Evolutionary conservation across 2,797 vertebrate species (phyloP).

Genomic region (Hoplostethus atlanticus): DNA sequence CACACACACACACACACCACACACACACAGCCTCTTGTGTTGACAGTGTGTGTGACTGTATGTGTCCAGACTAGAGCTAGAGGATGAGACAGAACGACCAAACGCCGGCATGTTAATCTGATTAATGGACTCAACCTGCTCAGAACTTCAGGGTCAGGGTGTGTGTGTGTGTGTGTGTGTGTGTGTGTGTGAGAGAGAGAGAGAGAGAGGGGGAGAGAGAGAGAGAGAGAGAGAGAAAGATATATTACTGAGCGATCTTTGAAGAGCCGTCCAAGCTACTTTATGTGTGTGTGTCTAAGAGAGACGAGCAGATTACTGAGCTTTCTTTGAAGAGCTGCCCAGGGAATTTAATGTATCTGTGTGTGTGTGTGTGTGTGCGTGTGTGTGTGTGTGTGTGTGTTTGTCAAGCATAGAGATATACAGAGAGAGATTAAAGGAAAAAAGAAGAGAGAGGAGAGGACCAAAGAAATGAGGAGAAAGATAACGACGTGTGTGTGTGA

Average conservation of each 20-base stretch:
- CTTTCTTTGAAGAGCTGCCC: conserved; percentile 24
- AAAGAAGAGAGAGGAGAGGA: not conserved
- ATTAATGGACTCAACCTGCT: too few species aligned
- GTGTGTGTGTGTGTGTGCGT: not conserved
- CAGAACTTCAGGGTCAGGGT: too few species aligned
- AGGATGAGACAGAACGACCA: too few species aligned
- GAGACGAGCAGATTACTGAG: conserved; percentile 12
- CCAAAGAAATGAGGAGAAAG: too few species aligned
- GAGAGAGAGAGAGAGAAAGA: not conserved
- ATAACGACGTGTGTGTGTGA: too few species aligned
- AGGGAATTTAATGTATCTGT: not conserved
- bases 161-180: too few species aligned
- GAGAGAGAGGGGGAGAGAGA: not conserved
- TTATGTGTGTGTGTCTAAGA: conserved; percentile 17
- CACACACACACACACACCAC: too few species aligned
- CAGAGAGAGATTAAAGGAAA: conserved; percentile 21
- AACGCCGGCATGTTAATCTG: too few species aligned
- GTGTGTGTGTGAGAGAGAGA: not conserved
- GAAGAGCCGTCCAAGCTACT: not conserved
- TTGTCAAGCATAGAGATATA: not conserved
- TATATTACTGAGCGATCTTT: not conserved
- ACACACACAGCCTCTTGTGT: too few species aligned
- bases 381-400: not conserved
- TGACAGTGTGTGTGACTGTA: too few species aligned
- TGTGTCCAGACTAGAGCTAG: too few species aligned